These are phyloP conservation scores for Metopia argyrocephala DNA, from an alignment of 2,888 invertebrate species.

Conservation along the genomic window DNA sequence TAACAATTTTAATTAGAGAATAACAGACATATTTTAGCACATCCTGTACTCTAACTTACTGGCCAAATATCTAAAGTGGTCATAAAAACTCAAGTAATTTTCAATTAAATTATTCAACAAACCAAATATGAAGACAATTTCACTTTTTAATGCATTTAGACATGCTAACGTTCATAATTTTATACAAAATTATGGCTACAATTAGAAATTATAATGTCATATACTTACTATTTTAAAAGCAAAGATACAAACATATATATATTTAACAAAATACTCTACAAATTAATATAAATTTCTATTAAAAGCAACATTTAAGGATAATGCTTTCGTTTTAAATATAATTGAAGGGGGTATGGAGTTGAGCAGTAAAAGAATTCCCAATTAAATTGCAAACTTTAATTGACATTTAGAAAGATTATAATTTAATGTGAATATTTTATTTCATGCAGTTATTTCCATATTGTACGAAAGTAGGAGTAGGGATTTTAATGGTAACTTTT, in stretches of 20 bases:
- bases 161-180: slow-evolving; percentile 69
- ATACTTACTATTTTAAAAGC: neutral
- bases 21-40: slow-evolving; percentile 42
- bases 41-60: neutral
- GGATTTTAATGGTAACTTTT: neutral
- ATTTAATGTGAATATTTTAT: slow-evolving; percentile 49
- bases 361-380: neutral
- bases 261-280: no score
- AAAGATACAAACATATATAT: no score
- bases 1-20: slow-evolving; percentile 58
- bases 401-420: slow-evolving; percentile 62
- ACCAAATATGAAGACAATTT: slow-evolving; percentile 9
- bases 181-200: slow-evolving; percentile 59
- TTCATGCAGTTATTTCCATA: neutral
- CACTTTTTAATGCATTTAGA: slow-evolving; percentile 26
- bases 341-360: neutral
- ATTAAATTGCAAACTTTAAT: slow-evolving; percentile 58
- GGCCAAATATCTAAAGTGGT: slow-evolving; percentile 13
- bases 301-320: neutral
- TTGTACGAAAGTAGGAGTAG: neutral
- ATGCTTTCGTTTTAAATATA: no score
- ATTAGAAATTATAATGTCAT: slow-evolving; percentile 59
- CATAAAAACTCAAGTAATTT: slow-evolving; percentile 55
- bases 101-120: slow-evolving; percentile 54
- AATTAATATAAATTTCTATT: neutral